phyloP scores from a whole-genome alignment of 2,888 invertebrate species.

The Nudaria mundana region DNA sequence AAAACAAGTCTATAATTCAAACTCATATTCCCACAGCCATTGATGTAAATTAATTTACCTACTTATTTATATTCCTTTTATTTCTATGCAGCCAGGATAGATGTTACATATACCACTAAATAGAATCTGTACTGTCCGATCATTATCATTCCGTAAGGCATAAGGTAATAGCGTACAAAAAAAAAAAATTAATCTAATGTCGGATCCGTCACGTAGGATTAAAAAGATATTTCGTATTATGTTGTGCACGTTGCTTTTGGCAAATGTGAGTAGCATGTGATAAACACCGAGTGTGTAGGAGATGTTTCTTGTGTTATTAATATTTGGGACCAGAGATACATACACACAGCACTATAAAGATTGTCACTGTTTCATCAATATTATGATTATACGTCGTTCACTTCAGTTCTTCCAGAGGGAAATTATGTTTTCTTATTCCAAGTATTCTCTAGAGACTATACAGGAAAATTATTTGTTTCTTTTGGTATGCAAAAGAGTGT shows the following conservation, averaged over 20 bases:
- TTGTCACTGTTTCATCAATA: constrained; percentile 22
- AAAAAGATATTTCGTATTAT: constrained; percentile 16
- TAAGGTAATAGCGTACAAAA: too few species aligned
- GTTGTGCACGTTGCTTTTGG: constrained; percentile 21
- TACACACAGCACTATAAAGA: constrained; percentile 21
- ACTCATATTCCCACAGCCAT: too few species aligned
- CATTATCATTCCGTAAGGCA: too few species aligned
- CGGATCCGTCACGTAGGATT: constrained; percentile 18
- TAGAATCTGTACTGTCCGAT: too few species aligned
- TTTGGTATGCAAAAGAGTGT: neutral
- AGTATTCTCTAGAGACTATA: neutral
- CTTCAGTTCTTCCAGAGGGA: constrained; percentile 1
- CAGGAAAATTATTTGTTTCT: neutral
- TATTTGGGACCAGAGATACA: constrained; percentile 25
- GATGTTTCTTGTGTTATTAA: constrained; percentile 33
- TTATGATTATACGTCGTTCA: constrained; percentile 15
- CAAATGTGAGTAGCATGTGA: constrained; percentile 31
- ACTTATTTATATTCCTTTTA: too few species aligned
- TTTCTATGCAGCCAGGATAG: too few species aligned
- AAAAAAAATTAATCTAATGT: too few species aligned
- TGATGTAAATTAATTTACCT: too few species aligned
- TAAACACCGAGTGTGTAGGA: constrained; percentile 32
- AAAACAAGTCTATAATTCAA: too few species aligned
- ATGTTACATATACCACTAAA: too few species aligned
- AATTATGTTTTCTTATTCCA: constrained; percentile 1